These are phyloP conservation scores for Mythimna vitellina DNA, from an alignment of 2,888 invertebrate species.

Conservation along the genomic window DNA sequence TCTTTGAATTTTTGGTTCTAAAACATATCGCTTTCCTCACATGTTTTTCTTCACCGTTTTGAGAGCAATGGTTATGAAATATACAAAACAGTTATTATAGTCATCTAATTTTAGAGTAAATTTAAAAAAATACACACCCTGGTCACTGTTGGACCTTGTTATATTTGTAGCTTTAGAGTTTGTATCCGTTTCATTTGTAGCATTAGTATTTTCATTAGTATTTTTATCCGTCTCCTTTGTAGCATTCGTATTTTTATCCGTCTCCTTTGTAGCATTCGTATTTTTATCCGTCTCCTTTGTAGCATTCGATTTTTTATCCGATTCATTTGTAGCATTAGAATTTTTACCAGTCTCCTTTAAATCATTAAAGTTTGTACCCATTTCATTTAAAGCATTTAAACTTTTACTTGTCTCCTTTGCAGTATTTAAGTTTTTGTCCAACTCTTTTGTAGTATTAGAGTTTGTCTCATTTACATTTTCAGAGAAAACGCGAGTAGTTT, in stretches of 20 bases:
- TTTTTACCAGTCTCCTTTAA: too few species aligned
- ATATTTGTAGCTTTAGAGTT: not conserved
- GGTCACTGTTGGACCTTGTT: not conserved
- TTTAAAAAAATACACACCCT: conserved; percentile 9
- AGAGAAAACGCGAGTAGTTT: too few species aligned
- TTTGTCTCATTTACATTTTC: not conserved
- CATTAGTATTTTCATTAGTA: not conserved
- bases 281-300: not conserved
- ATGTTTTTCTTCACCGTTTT: too few species aligned
- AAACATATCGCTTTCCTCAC: too few species aligned
- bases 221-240: too few species aligned
- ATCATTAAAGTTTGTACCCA: not conserved
- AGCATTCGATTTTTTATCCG: not conserved
- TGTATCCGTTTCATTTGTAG: not conserved
- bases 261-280: not conserved
- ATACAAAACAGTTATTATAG: too few species aligned
- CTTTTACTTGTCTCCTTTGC: not conserved
- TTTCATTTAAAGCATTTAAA: not conserved
- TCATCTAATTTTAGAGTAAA: too few species aligned
- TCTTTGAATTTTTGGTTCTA: too few species aligned
- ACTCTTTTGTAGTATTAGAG: not conserved
- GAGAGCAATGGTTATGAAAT: too few species aligned
- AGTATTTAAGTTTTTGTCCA: not conserved
- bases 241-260: too few species aligned
- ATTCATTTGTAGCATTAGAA: not conserved